Base-by-base conservation (phyloP, 1,140 invertebrate species). In the Proctacanthus coquilletti region DNA sequence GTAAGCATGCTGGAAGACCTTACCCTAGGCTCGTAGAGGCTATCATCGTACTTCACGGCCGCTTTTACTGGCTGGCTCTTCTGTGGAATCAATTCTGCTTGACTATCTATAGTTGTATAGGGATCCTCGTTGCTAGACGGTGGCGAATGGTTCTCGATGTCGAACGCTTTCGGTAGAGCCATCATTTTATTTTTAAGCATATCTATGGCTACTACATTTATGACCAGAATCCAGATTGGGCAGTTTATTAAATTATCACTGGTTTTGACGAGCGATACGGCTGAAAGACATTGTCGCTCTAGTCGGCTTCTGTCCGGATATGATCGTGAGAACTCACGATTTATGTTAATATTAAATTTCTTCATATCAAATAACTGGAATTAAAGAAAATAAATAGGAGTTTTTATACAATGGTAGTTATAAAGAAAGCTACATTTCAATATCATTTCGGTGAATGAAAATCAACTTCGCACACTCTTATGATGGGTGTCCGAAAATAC, bases 171-270 rank as follows among this genome's bases (percentile, higher is more conserved):
- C 38, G 54, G 55, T 31, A 57, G 19, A 10, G 80, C 76, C 44
- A 82, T 82, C 46, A 87, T 61, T 61, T 83, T 84, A 38, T 81
- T 83, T 65, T 93, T 93, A 49, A 94, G 71, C 88, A 94, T 93
- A 52, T 95, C 88, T 69, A 95, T 77, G 44, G 89, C 89, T 39
- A 95, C 89, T 10, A 96, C 83, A 58, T 95, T 95, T 59, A 95
- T 83, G 51, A 96, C 81, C 48, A 94, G 75, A 38, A 94, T 83
- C 91, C 89, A 95, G 38, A 91, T 83, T 23, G 89, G 88, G 53
- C 84, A 86, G 53, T 93, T 84, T 38, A 93, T 70, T 29, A 91
- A 64, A 48, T 93, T 84, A 6, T 64, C 58, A 51, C 89, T 85
- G 29, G 80, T 77, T 63, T 87, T 86, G 31, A 92, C 88, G 61